Percentiles rank a stretch among this genome's conserved stretches.
Conservation (phyloP, 2,797 vertebrate species). For the Triplophysa bombifrons region DNA sequence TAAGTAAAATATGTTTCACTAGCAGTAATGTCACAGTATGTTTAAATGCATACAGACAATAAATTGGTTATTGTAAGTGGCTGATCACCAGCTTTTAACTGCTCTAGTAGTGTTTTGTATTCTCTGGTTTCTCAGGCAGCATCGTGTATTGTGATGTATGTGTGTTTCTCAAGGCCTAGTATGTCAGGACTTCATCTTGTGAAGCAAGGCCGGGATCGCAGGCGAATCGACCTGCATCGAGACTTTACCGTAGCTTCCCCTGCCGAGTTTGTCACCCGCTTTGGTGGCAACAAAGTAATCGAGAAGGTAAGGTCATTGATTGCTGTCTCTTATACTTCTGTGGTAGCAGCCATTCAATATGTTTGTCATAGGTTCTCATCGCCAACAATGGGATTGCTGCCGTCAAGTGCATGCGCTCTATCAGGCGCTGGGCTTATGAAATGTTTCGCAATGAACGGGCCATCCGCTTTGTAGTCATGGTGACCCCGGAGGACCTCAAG, state of each 20-base stretch:
- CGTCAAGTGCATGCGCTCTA: constrained; percentile 97
- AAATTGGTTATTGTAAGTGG: background rate
- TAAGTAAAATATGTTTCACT: background rate
- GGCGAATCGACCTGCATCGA: constrained; percentile 91
- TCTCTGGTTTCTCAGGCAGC: background rate
- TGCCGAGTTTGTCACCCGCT: constrained; percentile 97
- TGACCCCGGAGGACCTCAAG: constrained; percentile 96
- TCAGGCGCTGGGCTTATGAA: constrained; percentile 97
- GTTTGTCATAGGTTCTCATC: constrained; percentile 86
- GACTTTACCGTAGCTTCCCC: constrained; percentile 98
- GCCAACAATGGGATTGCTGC: constrained; percentile 97
- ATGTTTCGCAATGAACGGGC: constrained; percentile 98
- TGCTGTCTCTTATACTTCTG: background rate
- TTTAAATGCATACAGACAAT: background rate
- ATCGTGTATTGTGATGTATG: constrained; percentile 5
- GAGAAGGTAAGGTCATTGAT: constrained; percentile 83
- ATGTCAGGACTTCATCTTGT: constrained; percentile 97
- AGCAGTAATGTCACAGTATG: background rate
- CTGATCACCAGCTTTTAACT: background rate
- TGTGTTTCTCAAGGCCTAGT: constrained; percentile 81
- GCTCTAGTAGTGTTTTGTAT: background rate
- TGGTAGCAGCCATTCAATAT: background rate
- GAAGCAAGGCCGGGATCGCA: constrained; percentile 92
- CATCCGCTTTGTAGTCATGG: constrained; percentile 97
- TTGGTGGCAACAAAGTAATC: constrained; percentile 97